Conservation (phyloP, 2,797 vertebrate genomes). For the Macroramphosus scolopax region DNA sequence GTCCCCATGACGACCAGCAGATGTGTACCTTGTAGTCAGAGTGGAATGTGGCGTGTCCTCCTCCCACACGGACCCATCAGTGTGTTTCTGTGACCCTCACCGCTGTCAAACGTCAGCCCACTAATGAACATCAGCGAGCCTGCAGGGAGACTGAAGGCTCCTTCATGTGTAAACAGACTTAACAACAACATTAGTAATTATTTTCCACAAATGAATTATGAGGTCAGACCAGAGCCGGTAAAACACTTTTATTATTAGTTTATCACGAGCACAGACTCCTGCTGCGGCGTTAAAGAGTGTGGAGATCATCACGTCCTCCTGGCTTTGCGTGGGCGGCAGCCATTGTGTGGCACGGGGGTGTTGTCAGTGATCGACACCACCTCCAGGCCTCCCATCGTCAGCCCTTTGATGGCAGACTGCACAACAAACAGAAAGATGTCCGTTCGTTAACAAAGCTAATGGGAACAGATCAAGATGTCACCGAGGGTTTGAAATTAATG, state of each 20-base stretch:
- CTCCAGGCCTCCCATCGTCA: slow-evolving; percentile 91
- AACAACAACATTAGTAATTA: slow-evolving; percentile 17
- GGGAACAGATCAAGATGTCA: no score
- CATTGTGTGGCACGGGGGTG: slow-evolving; percentile 94
- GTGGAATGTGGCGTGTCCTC: no score
- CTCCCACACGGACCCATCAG: slow-evolving; percentile 11
- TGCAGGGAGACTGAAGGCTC: no score
- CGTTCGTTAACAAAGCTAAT: slow-evolving; percentile 11
- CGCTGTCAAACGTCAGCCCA: slow-evolving; percentile 24
- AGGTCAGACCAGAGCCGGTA: slow-evolving; percentile 13
- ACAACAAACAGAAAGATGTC: slow-evolving; percentile 32
- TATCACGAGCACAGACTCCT: slow-evolving; percentile 43
- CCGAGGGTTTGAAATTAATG: no score
- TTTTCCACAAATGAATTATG: slow-evolving; percentile 14
- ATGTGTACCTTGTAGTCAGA: background rate
- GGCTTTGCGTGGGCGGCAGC: slow-evolving; percentile 92
- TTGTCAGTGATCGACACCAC: slow-evolving; percentile 96
- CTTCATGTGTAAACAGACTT: no score
- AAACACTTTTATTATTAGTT: slow-evolving; percentile 49
- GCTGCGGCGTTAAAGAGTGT: no score
- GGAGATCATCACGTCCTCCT: slow-evolving; percentile 76
- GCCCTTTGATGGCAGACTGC: slow-evolving; percentile 91
- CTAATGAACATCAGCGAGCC: slow-evolving; percentile 18
- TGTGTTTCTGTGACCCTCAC: background rate
- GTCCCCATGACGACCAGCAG: slow-evolving; percentile 6